Evolutionary conservation across 2,113 vertebrate species (phyloP).

Genomic region (Corythaixoides concolor): DNA sequence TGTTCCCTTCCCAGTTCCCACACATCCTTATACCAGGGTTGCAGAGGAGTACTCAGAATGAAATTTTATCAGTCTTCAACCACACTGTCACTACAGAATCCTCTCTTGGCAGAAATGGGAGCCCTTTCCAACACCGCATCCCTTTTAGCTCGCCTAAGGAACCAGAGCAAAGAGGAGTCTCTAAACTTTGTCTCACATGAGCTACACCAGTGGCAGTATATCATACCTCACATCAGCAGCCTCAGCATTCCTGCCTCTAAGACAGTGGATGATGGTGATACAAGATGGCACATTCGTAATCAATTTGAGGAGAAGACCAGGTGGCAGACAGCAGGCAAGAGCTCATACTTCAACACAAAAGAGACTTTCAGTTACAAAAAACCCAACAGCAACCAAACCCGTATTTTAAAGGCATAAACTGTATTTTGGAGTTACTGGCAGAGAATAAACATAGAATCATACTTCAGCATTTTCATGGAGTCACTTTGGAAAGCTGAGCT

Average conservation of each 20-base stretch:
- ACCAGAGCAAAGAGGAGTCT: background rate
- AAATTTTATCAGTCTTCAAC: background rate
- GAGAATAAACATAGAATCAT: background rate
- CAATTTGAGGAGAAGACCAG: background rate
- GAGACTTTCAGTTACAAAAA: background rate
- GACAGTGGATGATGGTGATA: background rate
- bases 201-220: background rate
- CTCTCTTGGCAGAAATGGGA: background rate
- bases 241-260: background rate
- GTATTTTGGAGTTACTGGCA: background rate
- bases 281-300: background rate
- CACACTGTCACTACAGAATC: background rate
- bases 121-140: background rate
- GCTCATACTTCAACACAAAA: background rate
- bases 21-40: background rate
- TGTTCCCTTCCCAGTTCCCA: background rate
- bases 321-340: background rate
- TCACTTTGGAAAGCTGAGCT: background rate
- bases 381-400: fast-evolving
- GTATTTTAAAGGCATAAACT: background rate
- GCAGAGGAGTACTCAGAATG: background rate
- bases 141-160: background rate
- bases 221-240: background rate
- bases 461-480: background rate
- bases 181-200: background rate